Conservation (phyloP, 2,113 vertebrate genomes). For the Poeciliopsis occidentalis region DNA sequence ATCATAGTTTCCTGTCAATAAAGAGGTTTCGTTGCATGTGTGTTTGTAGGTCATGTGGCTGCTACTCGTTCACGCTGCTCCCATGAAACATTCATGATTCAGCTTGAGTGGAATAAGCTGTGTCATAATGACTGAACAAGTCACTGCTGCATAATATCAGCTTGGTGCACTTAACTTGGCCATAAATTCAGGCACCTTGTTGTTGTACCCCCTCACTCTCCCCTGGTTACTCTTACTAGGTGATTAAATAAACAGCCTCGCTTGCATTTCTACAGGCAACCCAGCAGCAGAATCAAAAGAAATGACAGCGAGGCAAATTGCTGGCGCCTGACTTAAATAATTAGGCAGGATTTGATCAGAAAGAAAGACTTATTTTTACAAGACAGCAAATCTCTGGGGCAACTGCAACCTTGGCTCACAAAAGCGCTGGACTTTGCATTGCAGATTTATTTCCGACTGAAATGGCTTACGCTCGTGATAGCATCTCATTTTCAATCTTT, state of each 20-base stretch:
- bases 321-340: constrained; percentile 40
- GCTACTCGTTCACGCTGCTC: constrained; percentile 34
- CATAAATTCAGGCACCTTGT: constrained; percentile 43
- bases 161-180: constrained; percentile 18
- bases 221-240: constrained; percentile 37
- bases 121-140: constrained; percentile 67
- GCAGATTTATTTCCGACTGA: constrained; percentile 48
- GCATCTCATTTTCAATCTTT: constrained; percentile 32
- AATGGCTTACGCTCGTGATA: constrained; percentile 36
- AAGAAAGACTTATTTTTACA: constrained; percentile 44
- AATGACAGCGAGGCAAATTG: constrained; percentile 34
- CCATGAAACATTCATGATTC: constrained; percentile 73
- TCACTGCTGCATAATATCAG: constrained; percentile 52
- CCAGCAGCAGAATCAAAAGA: constrained; percentile 26
- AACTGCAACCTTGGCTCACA: constrained; percentile 53
- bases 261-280: constrained; percentile 21
- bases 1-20: constrained; percentile 20
- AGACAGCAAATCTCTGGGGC: constrained; percentile 47
- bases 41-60: constrained; percentile 38
- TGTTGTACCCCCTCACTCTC: constrained; percentile 39
- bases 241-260: constrained; percentile 55
- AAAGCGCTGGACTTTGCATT: constrained; percentile 48
- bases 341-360: constrained; percentile 37
- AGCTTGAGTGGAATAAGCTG: constrained; percentile 47
- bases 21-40: constrained; percentile 23